Evolutionary conservation across 2,888 invertebrate species (phyloP).

Genomic region (Dynastes hyllus): DNA sequence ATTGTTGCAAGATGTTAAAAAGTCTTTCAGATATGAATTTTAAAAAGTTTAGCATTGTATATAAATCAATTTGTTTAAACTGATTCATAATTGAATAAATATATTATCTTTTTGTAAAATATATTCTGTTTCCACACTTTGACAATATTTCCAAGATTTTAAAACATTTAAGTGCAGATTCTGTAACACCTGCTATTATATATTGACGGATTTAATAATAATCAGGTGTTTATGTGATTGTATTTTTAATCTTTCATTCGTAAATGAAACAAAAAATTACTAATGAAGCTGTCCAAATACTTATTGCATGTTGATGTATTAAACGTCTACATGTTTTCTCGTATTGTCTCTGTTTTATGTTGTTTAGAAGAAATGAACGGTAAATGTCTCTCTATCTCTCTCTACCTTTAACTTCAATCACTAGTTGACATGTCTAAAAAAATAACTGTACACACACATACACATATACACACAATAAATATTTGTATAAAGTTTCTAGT

Average conservation of each 20-base stretch:
- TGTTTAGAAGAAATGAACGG: constrained; percentile 23
- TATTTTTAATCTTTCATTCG: constrained; percentile 44
- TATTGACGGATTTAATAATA: constrained; percentile 49
- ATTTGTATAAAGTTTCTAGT: constrained; percentile 19
- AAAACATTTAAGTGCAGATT: constrained; percentile 11
- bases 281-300: constrained; percentile 55
- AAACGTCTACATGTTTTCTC: constrained; percentile 51
- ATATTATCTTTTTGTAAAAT: too few relatives aligned
- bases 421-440: neutral
- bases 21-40: too few relatives aligned
- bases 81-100: too few relatives aligned
- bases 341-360: constrained; percentile 37
- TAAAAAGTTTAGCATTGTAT: too few relatives aligned
- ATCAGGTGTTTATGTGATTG: constrained; percentile 53
- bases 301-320: constrained; percentile 54
- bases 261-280: constrained; percentile 41
- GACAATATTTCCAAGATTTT: neutral
- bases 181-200: constrained; percentile 31
- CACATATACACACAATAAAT: constrained; percentile 4
- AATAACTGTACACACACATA: constrained; percentile 13
- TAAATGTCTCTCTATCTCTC: constrained; percentile 35
- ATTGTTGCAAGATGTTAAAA: too few relatives aligned
- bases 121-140: neutral
- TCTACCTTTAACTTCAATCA: constrained; percentile 6
- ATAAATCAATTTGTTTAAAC: too few relatives aligned